Base-by-base conservation (phyloP, 1,140 invertebrate genomes). In the Cotesia chilonis region DNA sequence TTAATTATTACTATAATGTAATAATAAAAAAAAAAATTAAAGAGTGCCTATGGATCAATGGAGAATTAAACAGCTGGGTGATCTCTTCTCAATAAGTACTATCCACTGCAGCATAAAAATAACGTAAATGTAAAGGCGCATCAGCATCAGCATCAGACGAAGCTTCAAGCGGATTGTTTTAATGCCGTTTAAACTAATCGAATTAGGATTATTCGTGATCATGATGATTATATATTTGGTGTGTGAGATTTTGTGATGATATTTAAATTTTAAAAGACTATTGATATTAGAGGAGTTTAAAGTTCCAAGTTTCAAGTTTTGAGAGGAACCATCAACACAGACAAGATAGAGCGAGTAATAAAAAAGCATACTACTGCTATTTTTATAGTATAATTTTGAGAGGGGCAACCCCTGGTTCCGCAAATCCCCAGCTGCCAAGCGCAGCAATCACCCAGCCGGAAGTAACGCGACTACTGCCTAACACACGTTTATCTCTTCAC, bases 111-210 rank as follows among this genome's bases (percentile, higher is more conserved):
- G 17, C 57, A 20, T 20, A 59, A 59, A 28, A 20, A 59, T 20
- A 20, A 55, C 17, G 4, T 55, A 59, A 28, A 14, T 28, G 57
- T 9, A 20, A 59, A 59, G 57, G 20, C 57, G 41, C 41, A 47
- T 47, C 17, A 17, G 0, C 17, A 17, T 17, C 17, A 17, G 17
- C 17, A 17, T 17, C 17, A 14, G 20, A 59, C 54, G 6, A 10
- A 17, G 12, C 12, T 66, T 79, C 81, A 84, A 86, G 79, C 78
- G 84, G 84, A 86, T 86, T 87, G 84, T 86, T 87, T 85, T 86
- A 87, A 87, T 86, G 82, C 83, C 84, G 84, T 87, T 86, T 86
- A 83, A 84, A 83, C 83, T 86, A 86, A 86, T 87, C 85, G 84
- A 87, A 87, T 87, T 85, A 80, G 84, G 84, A 82, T 78, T 82